A percentile compares a stretch with the other conserved stretches of the same genome.
Evolutionary conservation across 2,888 invertebrate species (phyloP).

Genomic region (Caenorhabditis sulstoni): DNA sequence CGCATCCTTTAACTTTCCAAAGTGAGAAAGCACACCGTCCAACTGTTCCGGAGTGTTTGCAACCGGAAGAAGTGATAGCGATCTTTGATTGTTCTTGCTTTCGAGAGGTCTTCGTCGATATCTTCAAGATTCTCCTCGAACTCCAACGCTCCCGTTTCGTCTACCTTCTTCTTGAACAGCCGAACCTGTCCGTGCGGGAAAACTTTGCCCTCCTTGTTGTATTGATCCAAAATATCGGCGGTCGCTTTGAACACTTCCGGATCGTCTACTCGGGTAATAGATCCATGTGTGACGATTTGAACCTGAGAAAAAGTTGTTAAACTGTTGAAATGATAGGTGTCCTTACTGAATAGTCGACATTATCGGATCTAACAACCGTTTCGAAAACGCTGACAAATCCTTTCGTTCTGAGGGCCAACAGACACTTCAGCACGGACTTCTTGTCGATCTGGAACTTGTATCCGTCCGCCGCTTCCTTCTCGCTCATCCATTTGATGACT

Average conservation of each 20-base stretch:
- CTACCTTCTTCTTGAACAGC: conserved; percentile 13
- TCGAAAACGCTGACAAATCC: conserved; percentile 61
- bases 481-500: conserved; percentile 64
- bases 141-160: neutral
- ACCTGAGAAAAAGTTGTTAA: conserved; percentile 34
- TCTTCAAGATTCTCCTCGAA: conserved; percentile 33
- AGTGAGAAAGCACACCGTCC: no score
- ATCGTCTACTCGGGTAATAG: conserved; percentile 59
- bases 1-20: conserved; percentile 30
- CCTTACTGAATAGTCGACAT: conserved; percentile 59
- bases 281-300: conserved; percentile 65
- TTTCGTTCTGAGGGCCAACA: conserved; percentile 69
- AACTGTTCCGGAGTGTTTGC: conserved; percentile 44
- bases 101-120: conserved; percentile 41
- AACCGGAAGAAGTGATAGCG: conserved; percentile 43
- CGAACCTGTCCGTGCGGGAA: conserved; percentile 76
- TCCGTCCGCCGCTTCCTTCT: conserved; percentile 68
- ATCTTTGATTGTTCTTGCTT: conserved; percentile 20
- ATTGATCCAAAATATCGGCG: conserved; percentile 67
- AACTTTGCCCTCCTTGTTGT: conserved; percentile 70
- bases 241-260: conserved; percentile 68
- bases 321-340: neutral
- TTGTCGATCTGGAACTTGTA: conserved; percentile 79
- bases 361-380: conserved; percentile 51
- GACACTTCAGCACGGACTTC: conserved; percentile 75